Evolutionary conservation across 2,888 invertebrate species (phyloP).

Genomic region (Scotopteryx bipunctaria): DNA sequence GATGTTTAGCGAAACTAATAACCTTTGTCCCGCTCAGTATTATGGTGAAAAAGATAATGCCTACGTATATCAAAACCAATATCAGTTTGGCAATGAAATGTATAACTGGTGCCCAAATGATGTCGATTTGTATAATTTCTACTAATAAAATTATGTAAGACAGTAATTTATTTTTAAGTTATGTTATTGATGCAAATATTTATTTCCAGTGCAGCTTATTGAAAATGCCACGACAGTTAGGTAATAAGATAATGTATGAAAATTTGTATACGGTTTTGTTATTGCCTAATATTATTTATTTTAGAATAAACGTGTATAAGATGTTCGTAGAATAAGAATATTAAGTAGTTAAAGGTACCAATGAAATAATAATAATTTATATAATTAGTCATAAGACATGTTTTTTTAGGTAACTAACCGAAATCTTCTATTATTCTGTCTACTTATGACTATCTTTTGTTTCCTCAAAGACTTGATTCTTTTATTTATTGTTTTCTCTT

Average conservation of each 20-base stretch:
- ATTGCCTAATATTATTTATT: too few species aligned
- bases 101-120: conserved; percentile 12
- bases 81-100: conserved; percentile 44
- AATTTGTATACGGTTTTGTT: too few species aligned
- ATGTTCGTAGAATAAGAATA: too few species aligned
- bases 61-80: conserved; percentile 51
- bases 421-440: background rate
- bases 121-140: conserved; percentile 25
- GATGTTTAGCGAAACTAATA: conserved; percentile 7
- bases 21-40: too few species aligned
- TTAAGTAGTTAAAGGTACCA: too few species aligned
- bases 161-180: background rate
- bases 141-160: conserved; percentile 18
- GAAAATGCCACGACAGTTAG: too few species aligned
- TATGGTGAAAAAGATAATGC: conserved; percentile 24
- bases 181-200: background rate
- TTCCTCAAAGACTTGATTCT: conserved; percentile 5
- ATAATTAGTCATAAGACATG: too few species aligned
- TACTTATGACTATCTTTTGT: conserved; percentile 3
- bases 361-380: too few species aligned
- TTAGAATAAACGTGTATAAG: too few species aligned
- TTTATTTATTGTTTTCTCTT: conserved; percentile 1
- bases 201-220: too few species aligned
- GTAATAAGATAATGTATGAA: too few species aligned
- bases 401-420: too few species aligned